A percentile compares a stretch with the other conserved stretches of the same genome.
Evolutionary conservation across 2,888 invertebrate species (phyloP).

Genomic region (Leucophenga maculata): DNA sequence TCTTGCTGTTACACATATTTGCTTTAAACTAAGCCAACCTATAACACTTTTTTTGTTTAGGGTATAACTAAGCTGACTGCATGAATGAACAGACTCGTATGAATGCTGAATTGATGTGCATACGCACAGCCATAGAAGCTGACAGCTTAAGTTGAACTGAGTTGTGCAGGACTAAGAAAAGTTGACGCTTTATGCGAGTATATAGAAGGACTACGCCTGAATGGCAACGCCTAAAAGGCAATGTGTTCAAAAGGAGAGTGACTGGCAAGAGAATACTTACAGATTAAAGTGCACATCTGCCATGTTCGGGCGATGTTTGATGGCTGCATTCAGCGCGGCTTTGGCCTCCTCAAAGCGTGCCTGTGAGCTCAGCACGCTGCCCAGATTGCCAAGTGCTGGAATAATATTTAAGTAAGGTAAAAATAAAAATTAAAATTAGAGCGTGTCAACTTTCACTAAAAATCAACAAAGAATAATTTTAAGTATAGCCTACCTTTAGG

Average conservation of each 20-base stretch:
- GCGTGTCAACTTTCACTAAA: neutral
- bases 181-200: too few relatives aligned
- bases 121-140: conserved; percentile 5
- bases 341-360: conserved; percentile 92
- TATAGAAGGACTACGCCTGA: neutral
- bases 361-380: conserved; percentile 93
- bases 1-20: too few relatives aligned
- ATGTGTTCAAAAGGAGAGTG: neutral
- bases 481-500: conserved; percentile 87
- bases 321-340: conserved; percentile 90
- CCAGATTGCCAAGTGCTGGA: conserved; percentile 95
- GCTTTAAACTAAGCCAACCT: too few relatives aligned
- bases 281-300: conserved; percentile 99
- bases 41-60: too few relatives aligned
- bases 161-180: conserved; percentile 8
- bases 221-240: conserved; percentile 23
- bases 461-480: too few relatives aligned
- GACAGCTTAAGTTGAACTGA: conserved; percentile 9
- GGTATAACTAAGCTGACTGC: too few relatives aligned
- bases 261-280: conserved; percentile 79
- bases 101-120: conserved; percentile 20
- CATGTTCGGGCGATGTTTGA: conserved; percentile 94
- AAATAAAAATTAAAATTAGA: neutral
- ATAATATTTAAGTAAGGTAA: too few relatives aligned
- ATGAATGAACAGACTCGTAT: neutral